Conservation (phyloP, 2,888 invertebrate genomes). For the Acronicta leporina region DNA sequence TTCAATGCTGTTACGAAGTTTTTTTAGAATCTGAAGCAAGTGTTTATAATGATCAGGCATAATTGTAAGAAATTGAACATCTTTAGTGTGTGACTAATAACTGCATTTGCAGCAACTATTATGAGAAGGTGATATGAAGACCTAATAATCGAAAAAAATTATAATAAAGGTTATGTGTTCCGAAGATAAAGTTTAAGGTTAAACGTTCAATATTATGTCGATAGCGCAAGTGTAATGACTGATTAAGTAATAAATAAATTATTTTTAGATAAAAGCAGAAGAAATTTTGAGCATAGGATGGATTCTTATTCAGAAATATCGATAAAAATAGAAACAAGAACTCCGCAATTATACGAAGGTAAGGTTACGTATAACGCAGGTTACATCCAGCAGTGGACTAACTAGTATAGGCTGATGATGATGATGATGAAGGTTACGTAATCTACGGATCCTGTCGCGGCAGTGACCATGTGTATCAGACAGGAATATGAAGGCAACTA, state of each 20-base stretch:
- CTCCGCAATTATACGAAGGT: slow-evolving; percentile 1
- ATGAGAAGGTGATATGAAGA: slow-evolving; percentile 13
- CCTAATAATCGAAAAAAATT: slow-evolving; percentile 8
- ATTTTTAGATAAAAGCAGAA: slow-evolving; percentile 20
- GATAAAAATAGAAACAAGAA: neutral
- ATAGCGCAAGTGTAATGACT: slow-evolving; percentile 23
- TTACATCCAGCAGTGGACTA: too few relatives aligned
- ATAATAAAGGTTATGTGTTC: neutral
- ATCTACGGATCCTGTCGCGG: slow-evolving; percentile 5
- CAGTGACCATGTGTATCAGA: slow-evolving; percentile 7
- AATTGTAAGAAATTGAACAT: slow-evolving; percentile 1
- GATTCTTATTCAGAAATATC: neutral
- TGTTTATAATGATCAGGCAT: neutral
- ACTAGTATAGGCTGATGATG: too few relatives aligned
- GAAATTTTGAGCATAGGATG: slow-evolving; percentile 3
- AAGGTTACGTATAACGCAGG: slow-evolving; percentile 9
- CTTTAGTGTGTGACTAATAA: slow-evolving; percentile 5
- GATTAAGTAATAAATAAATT: slow-evolving; percentile 24
- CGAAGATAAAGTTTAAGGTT: slow-evolving; percentile 30
- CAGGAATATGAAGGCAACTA: slow-evolving; percentile 12
- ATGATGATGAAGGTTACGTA: slow-evolving; percentile 9
- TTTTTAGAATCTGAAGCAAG: slow-evolving; percentile 4
- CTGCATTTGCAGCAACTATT: slow-evolving; percentile 14
- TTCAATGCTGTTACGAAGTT: slow-evolving; percentile 27
- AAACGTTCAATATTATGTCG: slow-evolving; percentile 7